A percentile compares a stretch with the other conserved stretches of the same genome.
phyloP scores from a whole-genome alignment of 2,888 invertebrate genomes.

The Conistra vaccinii region DNA sequence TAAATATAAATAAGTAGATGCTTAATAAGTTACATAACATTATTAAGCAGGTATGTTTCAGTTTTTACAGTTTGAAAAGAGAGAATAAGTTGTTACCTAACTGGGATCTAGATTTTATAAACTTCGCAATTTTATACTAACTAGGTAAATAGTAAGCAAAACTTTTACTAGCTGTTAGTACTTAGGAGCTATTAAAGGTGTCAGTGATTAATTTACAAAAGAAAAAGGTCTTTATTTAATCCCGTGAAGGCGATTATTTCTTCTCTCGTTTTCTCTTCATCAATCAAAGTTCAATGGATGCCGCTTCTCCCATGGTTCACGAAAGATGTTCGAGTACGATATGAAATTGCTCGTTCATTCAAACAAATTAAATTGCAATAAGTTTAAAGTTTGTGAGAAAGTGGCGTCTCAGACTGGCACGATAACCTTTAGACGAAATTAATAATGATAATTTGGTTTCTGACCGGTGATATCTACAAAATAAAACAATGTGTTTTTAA shows the following conservation, averaged over 20 bases:
- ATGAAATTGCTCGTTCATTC: constrained; percentile 62
- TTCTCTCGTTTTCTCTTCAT: constrained; percentile 63
- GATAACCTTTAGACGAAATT: constrained; percentile 39
- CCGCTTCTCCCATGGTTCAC: constrained; percentile 48
- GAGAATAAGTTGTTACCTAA: constrained; percentile 38
- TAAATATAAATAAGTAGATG: constrained; percentile 4
- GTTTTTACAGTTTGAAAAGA: constrained; percentile 19
- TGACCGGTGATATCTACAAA: not conserved
- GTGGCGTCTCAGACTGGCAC: constrained; percentile 39
- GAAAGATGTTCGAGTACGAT: constrained; percentile 53
- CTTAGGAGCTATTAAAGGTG: constrained; percentile 18
- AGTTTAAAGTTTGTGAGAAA: constrained; percentile 53
- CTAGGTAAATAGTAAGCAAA: constrained; percentile 9
- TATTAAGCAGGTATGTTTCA: constrained; percentile 5
- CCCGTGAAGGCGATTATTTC: constrained; percentile 40
- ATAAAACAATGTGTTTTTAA: not conserved
- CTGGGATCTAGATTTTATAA: not conserved
- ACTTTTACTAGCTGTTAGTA: constrained; percentile 14
- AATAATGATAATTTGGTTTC: not conserved
- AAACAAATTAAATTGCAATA: constrained; percentile 68
- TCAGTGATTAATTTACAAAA: constrained; percentile 48
- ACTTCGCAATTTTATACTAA: not conserved
- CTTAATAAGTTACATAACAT: constrained; percentile 26
- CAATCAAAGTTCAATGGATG: constrained; percentile 62
- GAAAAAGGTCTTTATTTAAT: constrained; percentile 40